Conservation (phyloP, 2,888 invertebrate species). For the Teinopalpus imperialis region DNA sequence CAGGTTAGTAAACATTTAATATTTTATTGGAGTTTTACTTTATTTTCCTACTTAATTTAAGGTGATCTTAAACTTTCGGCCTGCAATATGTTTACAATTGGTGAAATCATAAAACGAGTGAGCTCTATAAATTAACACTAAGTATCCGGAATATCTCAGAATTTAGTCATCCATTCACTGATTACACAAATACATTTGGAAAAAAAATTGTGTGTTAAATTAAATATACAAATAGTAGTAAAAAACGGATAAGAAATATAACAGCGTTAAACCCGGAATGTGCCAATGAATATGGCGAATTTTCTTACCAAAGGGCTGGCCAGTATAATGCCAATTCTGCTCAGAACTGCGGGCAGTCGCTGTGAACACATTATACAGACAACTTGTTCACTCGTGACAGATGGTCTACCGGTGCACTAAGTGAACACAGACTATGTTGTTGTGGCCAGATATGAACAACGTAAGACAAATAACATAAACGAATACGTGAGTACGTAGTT, state of each 20-base stretch:
- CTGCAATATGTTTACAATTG: no score
- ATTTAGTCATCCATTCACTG: slow-evolving; percentile 13
- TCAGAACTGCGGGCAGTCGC: slow-evolving; percentile 97
- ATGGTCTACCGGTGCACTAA: slow-evolving; percentile 71
- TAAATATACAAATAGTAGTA: not conserved
- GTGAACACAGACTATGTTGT: slow-evolving; percentile 75
- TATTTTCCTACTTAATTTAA: no score
- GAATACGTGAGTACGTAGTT: no score
- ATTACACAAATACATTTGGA: slow-evolving; percentile 6
- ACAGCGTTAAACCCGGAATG: slow-evolving; percentile 63
- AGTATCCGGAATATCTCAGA: no score
- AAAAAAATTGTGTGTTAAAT: no score
- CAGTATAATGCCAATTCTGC: slow-evolving; percentile 97
- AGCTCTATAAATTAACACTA: no score
- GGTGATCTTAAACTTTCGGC: no score
- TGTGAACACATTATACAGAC: slow-evolving; percentile 89
- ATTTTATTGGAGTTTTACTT: no score
- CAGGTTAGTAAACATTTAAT: no score
- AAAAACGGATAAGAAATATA: slow-evolving; percentile 51
- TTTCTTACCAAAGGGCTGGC: slow-evolving; percentile 96
- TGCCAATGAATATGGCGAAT: slow-evolving; percentile 77
- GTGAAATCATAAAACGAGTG: no score
- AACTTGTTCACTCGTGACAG: slow-evolving; percentile 79
- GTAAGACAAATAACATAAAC: slow-evolving; percentile 27
- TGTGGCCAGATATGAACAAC: slow-evolving; percentile 54